These are phyloP conservation scores for Sebastes minor DNA, from an alignment of 2,797 vertebrate species.

Conservation along the genomic window DNA sequence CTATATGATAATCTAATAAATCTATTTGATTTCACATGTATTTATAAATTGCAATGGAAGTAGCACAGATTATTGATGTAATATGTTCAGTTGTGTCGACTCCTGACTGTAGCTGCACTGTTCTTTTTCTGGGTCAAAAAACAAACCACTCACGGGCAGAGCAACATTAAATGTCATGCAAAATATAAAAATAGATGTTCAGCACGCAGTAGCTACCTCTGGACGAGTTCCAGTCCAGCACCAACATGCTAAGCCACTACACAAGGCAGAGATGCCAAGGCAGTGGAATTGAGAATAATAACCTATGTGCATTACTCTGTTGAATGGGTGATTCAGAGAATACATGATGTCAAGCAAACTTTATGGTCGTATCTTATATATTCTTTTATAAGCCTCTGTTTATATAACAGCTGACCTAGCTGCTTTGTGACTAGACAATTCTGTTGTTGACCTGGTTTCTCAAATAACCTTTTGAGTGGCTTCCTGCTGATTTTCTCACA, in stretches of 20 bases:
- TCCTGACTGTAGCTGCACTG: neutral
- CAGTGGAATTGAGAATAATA: conserved; percentile 5
- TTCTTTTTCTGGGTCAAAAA: conserved; percentile 7
- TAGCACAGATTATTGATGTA: neutral
- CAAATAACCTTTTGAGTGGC: neutral
- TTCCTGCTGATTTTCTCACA: neutral
- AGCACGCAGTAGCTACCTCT: neutral
- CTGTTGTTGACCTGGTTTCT: conserved; percentile 1
- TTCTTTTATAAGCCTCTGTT: neutral
- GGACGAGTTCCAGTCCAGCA: conserved; percentile 11
- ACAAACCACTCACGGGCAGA: neutral
- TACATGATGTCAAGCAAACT: neutral
- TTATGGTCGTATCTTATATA: neutral
- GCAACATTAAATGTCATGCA: conserved; percentile 25
- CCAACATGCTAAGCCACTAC: neutral
- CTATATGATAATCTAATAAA: neutral
- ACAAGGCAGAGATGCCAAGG: conserved; percentile 14
- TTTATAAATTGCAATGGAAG: neutral
- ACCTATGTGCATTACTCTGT: neutral
- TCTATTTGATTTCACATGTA: neutral
- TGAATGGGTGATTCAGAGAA: neutral
- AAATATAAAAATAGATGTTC: conserved; percentile 38
- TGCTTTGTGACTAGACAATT: neutral
- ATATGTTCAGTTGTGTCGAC: neutral
- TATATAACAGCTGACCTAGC: neutral